phyloP scores from a whole-genome alignment of 2,113 vertebrate species.

The Urocolius indicus region DNA sequence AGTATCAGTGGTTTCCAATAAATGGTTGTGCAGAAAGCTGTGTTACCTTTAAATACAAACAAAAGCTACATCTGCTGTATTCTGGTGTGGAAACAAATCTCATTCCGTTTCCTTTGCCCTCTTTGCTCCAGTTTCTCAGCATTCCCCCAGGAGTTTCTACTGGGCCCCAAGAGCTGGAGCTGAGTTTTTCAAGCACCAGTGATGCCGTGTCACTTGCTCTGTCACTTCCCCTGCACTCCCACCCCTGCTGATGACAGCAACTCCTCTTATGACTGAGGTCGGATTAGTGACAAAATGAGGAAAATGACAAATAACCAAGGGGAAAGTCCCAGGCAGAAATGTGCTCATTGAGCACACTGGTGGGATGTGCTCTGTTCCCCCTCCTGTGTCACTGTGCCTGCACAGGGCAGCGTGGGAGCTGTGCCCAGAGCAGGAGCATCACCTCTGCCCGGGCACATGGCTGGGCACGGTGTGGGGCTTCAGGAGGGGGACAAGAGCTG shows the following conservation, averaged over 20 bases:
- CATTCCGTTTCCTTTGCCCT: neutral
- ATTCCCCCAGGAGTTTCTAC: neutral
- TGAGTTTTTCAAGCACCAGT: neutral
- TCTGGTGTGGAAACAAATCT: neutral
- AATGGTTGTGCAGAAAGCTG: neutral
- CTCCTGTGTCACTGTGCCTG: fast-evolving
- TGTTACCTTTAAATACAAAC: neutral
- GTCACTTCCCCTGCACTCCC: neutral
- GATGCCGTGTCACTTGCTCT: neutral
- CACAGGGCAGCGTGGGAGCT: fast-evolving
- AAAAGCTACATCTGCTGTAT: neutral
- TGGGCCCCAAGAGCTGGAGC: neutral
- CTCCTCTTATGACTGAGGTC: neutral
- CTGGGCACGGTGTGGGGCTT: neutral
- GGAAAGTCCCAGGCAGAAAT: neutral
- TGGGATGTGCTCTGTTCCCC: neutral
- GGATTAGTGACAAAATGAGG: fast-evolving
- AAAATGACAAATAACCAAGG: neutral
- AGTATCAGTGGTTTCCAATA: neutral
- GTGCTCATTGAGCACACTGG: fast-evolving
- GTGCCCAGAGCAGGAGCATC: fast-evolving
- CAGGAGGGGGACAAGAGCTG: neutral
- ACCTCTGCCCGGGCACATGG: neutral
- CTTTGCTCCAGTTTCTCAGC: neutral
- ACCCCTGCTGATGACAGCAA: fast-evolving